A percentile compares a stretch with the other conserved stretches of the same genome.
Evolutionary conservation across 2,797 vertebrate species (phyloP).

Genomic region (Microcaecilia unicolor): DNA sequence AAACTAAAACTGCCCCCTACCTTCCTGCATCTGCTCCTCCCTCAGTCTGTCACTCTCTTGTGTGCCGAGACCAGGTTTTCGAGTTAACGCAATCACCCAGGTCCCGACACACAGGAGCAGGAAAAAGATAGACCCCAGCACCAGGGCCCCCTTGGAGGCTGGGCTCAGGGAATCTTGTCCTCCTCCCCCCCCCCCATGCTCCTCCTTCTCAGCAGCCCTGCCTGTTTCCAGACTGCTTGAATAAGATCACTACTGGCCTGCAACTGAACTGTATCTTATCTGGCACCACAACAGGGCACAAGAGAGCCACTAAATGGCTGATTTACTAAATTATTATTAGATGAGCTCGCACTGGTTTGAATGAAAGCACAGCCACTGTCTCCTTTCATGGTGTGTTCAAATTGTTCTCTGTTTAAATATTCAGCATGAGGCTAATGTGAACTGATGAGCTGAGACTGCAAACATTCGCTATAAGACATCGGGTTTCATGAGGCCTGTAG

Average conservation of each 20-base stretch:
- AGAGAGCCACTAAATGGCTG: constrained; percentile 64
- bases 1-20: too few species aligned
- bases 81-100: too few species aligned
- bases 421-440: constrained; percentile 76
- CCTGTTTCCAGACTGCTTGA: too few species aligned
- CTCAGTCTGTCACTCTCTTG: too few species aligned
- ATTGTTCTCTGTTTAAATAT: constrained; percentile 77
- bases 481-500: constrained; percentile 45
- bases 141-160: too few species aligned
- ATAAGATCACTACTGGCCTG: constrained; percentile 30
- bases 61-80: too few species aligned
- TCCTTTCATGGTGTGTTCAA: constrained; percentile 63
- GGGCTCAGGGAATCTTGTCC: too few species aligned
- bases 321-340: constrained; percentile 72
- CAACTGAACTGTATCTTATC: constrained; percentile 48
- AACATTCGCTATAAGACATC: constrained; percentile 58
- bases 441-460: constrained; percentile 70
- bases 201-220: too few species aligned
- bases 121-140: too few species aligned
- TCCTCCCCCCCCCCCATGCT: too few species aligned
- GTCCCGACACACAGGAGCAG: too few species aligned
- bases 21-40: too few species aligned
- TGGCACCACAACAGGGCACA: constrained; percentile 52
- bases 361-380: constrained; percentile 58
- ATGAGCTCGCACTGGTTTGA: constrained; percentile 62